phyloP scores from a whole-genome alignment of 2,113 vertebrate species.

The Elgaria multicarinata region DNA sequence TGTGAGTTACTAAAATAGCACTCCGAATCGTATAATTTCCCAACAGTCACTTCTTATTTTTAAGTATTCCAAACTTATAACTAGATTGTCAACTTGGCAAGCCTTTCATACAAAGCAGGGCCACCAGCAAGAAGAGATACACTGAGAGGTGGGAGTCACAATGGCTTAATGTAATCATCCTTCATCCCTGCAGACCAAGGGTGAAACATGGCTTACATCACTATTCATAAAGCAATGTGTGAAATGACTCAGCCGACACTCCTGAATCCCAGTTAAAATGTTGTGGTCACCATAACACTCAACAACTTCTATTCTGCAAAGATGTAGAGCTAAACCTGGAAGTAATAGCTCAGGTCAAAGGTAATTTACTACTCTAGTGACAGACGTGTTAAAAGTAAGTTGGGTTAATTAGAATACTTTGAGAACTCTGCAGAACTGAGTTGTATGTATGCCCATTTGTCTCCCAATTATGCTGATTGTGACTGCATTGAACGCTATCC shows the following conservation, averaged over 20 bases:
- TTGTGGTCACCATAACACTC: neutral
- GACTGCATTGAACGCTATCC: neutral
- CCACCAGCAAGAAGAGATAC: neutral
- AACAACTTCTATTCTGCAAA: neutral
- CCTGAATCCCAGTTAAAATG: constrained; percentile 1
- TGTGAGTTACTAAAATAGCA: constrained; percentile 38
- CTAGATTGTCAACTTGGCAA: constrained; percentile 15
- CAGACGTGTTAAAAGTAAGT: neutral
- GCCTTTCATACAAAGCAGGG: neutral
- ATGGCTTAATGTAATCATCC: neutral
- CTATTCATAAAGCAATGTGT: neutral
- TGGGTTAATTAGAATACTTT: neutral
- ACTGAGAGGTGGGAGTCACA: neutral
- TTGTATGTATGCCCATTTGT: neutral
- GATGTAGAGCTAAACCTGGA: neutral
- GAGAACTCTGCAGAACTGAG: neutral
- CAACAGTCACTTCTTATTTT: constrained; percentile 11
- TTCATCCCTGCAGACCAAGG: neutral
- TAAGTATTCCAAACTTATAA: neutral
- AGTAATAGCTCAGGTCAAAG: neutral
- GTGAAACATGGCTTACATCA: constrained; percentile 6
- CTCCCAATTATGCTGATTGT: neutral
- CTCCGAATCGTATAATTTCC: constrained; percentile 7
- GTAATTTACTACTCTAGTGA: neutral
- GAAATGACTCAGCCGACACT: neutral